Evolutionary conservation across 2,797 vertebrate genomes (phyloP), one percentile per base, ranked within the genome.

Genomic region (Nannoperca australis): DNA sequence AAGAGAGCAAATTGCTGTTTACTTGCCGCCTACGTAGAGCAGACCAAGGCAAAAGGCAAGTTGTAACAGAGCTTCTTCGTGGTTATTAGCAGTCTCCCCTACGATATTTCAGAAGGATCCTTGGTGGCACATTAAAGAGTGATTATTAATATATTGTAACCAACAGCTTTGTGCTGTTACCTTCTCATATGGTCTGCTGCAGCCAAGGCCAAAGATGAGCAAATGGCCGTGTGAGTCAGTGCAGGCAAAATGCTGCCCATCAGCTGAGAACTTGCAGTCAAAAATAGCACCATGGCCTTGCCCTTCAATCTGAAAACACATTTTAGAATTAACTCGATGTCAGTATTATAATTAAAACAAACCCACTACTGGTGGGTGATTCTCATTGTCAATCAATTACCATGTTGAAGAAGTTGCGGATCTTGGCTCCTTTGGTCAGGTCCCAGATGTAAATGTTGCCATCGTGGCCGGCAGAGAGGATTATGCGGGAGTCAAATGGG

Each of bases 391-490:
- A 1, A 45, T 44, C 3, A 36, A 85, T 96, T 94, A 99, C 98
- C 98, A 99, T 99, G 89, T 99, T 99, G 78, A 99, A 99, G 87
- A 97, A 99, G 94, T 99, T 99, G 61, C 97, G 96, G 72, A 99
- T 98, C 94, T 98, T 99, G 64, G 93, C 93, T 86, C 98, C 98
- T 91, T 95, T 97, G 84, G 95, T 95, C 85, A 99, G 94, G 85
- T 99, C 98, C 98, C 98, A 99, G 86, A 99, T 93, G 88, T 96
- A 97, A 92, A 99, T 97, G 91, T 99, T 99, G 69, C 98, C 98
- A 70, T 99, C 98, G 0, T 99, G 98, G 59, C 98, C 98, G 0
- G 98, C 98, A 0, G 98, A 99, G 24, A 99, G 95, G 84, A 99
- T 95, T 83, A 99, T 97, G 86, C 98, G 96, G 78, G 96, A 95